These are phyloP conservation scores for Brachionus plicatilis DNA, from an alignment of 1,140 invertebrate species.

Conservation along the genomic window DNA sequence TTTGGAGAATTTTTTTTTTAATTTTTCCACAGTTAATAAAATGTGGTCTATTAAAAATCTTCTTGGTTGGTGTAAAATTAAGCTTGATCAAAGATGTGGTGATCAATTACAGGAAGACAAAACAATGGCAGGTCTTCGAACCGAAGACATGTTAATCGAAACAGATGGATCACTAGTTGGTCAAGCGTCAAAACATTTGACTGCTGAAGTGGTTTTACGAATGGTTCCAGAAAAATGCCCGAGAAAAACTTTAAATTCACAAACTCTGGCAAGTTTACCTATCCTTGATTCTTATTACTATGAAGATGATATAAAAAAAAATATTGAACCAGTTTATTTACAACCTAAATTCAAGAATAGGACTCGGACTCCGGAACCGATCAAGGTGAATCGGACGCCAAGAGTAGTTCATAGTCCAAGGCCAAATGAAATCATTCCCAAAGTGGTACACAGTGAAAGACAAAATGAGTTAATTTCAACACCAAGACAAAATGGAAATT, in stretches of 20 bases:
- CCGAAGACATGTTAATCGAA: conserved; percentile 28
- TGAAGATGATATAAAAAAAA: neutral
- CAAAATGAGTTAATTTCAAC: neutral
- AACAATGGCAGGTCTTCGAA: neutral
- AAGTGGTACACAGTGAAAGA: neutral
- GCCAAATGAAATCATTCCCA: neutral
- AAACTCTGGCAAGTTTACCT: neutral
- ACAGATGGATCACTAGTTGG: neutral
- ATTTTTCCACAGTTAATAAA: neutral
- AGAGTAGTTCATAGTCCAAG: neutral
- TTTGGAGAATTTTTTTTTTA: neutral
- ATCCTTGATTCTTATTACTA: conserved; percentile 6
- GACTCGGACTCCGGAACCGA: neutral
- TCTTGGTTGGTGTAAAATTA: conserved; percentile 28
- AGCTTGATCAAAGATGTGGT: conserved; percentile 7
- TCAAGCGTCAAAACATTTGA: neutral
- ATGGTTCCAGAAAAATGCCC: conserved; percentile 15
- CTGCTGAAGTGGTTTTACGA: conserved; percentile 13
- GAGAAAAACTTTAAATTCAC: neutral
- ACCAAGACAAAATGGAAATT: neutral
- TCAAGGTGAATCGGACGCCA: neutral
- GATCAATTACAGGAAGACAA: neutral
- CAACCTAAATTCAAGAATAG: neutral
- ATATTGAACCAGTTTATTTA: conserved; percentile 36
- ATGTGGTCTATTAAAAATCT: neutral